phyloP scores from a whole-genome alignment of 92 coral and sea anemone species.

The Siderastrea radians region DNA sequence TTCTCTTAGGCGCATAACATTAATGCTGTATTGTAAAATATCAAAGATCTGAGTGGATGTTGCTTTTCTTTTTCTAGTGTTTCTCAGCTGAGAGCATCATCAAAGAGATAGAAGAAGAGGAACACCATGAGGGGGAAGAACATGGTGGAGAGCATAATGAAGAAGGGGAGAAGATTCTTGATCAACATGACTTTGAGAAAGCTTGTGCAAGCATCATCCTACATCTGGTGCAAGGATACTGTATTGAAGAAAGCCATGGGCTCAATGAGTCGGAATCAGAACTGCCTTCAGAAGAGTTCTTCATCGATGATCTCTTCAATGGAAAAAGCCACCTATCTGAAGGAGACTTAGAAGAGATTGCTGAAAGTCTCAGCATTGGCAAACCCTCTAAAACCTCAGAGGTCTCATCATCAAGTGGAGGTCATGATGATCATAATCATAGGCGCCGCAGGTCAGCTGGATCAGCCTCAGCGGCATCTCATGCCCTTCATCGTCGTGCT shows the following conservation, averaged over 20 bases:
- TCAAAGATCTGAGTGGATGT: background rate
- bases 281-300: slow-evolving; percentile 74
- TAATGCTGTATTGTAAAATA: no score
- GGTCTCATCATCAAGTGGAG: background rate
- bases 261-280: slow-evolving; percentile 33
- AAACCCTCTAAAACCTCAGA: background rate
- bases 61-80: slow-evolving; percentile 47
- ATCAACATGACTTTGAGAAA: slow-evolving; percentile 78
- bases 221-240: slow-evolving; percentile 81
- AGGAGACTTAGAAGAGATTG: slow-evolving; percentile 60
- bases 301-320: slow-evolving; percentile 69
- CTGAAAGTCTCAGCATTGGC: slow-evolving; percentile 69
- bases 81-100: slow-evolving; percentile 60
- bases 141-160: slow-evolving; percentile 41
- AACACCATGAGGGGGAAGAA: slow-evolving; percentile 9
- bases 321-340: slow-evolving; percentile 57
- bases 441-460: slow-evolving; percentile 56
- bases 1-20: no score
- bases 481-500: slow-evolving; percentile 58
- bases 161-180: slow-evolving; percentile 45
- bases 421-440: slow-evolving; percentile 65
- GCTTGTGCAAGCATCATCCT: slow-evolving; percentile 83
- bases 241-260: slow-evolving; percentile 71
- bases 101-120: slow-evolving; percentile 46
- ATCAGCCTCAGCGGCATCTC: background rate